Base-by-base conservation (phyloP, 2,888 invertebrate genomes). In the Nemotelus nigrinus region DNA sequence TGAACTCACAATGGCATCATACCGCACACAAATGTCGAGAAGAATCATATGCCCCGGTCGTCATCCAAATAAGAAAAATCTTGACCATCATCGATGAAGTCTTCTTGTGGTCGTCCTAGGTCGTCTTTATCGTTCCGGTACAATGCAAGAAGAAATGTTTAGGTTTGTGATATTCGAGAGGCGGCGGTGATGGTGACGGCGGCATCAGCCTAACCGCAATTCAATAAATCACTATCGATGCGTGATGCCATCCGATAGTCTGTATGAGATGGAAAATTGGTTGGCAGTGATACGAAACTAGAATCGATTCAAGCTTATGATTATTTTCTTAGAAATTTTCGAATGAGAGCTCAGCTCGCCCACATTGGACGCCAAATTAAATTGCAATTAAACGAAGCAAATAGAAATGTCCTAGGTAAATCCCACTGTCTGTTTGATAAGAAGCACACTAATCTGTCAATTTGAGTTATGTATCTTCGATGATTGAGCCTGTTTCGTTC, bases 201-300 rank as follows among this genome's bases (percentile, higher is more conserved):
- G 70, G 70, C 70, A 55, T 8, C 67, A 55, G 70, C 55, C 55
- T 70, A 70, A 55, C 55, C 70, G 44, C 70, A 70, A 70, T 70
- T 70, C 70, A 70, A 70, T 70, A 70, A 70, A 70, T 70, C 70
- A 70, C 70, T 70, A 70, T 70, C 70, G 44, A 55, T 55, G 70
- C 50, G 70, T 70, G 47, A 70, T 53, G 70, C 70, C 47, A 70
- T 70, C 55, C 60, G 41, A 60, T 2, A 39, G 57, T 25, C 25
- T 57, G 6, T 25, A 25, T 10, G 57, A 57, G 25, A 25, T 25
- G 25, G 25, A 25, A 25, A 25, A 25, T 25, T 25, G 25, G 25
- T 25, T 25, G 25, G 6, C 57, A 25, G 25, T 57, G 53, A 53
- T 53, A 53, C 53, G 53, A 10, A 53, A 53, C 53, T 53, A 1